phyloP scores from a whole-genome alignment of 2,888 invertebrate species.

The Cephonodes hylas region DNA sequence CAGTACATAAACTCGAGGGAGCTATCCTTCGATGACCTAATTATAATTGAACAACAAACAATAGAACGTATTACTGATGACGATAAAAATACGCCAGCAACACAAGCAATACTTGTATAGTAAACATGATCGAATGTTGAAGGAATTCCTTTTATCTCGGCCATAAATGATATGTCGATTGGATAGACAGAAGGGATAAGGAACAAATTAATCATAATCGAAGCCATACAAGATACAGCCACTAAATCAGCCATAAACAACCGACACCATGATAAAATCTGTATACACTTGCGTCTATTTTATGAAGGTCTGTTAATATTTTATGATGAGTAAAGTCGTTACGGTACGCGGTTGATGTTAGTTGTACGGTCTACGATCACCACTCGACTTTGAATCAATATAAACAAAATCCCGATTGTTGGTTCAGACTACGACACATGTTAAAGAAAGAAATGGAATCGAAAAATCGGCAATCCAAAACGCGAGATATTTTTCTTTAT shows the following conservation, averaged over 20 bases:
- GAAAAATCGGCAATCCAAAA: no score
- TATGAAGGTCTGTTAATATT: conserved; percentile 34
- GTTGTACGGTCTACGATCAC: background rate
- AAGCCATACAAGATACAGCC: conserved; percentile 15
- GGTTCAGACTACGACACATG: no score
- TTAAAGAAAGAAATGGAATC: no score
- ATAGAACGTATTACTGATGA: no score
- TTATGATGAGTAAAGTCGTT: conserved; percentile 25
- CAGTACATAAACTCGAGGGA: background rate
- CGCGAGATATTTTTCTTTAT: no score
- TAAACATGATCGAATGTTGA: background rate
- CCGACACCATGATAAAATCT: conserved; percentile 29
- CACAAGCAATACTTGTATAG: background rate
- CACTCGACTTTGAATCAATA: background rate
- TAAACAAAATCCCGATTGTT: background rate
- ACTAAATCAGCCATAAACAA: conserved; percentile 27
- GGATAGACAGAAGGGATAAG: background rate
- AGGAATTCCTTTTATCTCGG: background rate
- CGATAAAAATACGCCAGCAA: background rate
- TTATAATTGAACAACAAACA: background rate
- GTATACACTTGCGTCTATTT: conserved; percentile 23
- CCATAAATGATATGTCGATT: conserved; percentile 8
- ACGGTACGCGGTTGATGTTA: conserved; percentile 13
- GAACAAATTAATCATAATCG: conserved; percentile 5
- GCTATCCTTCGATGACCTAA: background rate